These are phyloP conservation scores for Alces alces DNA, from an alignment of 2,113 vertebrate genomes.

Conservation along the genomic window DNA sequence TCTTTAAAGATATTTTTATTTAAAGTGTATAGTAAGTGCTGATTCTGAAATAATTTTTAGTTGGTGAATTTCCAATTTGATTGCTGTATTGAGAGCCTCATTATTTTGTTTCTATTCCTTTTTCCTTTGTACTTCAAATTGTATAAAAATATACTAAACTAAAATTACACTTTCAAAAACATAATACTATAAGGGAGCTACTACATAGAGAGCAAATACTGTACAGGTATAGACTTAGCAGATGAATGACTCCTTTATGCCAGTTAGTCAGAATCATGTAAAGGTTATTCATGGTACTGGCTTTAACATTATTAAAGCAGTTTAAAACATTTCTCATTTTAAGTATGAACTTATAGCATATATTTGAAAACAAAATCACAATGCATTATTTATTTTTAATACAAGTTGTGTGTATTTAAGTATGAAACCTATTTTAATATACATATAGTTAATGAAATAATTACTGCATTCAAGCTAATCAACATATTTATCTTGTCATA, in stretches of 20 bases:
- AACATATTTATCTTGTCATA: not conserved
- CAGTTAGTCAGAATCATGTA: not conserved
- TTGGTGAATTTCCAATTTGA: not conserved
- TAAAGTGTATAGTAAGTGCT: not conserved
- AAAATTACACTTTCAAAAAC: not conserved
- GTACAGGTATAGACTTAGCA: not conserved
- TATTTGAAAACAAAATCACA: not conserved
- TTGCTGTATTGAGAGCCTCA: not conserved
- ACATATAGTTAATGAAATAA: not conserved
- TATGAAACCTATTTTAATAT: not conserved
- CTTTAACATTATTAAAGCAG: not conserved
- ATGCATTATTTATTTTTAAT: not conserved
- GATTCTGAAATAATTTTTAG: slow-evolving; percentile 46
- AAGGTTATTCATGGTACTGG: not conserved
- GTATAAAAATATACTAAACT: not conserved
- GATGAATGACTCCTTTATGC: not conserved
- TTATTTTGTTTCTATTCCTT: not conserved
- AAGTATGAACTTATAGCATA: not conserved
- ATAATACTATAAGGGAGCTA: not conserved
- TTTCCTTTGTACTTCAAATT: not conserved
- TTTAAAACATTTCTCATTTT: not conserved
- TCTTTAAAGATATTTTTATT: not conserved
- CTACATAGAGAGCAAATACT: not conserved
- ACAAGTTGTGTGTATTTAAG: not conserved
- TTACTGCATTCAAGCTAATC: not conserved